These are phyloP conservation scores for Eupithecia abbreviata DNA, from an alignment of 2,888 invertebrate species.

Conservation along the genomic window DNA sequence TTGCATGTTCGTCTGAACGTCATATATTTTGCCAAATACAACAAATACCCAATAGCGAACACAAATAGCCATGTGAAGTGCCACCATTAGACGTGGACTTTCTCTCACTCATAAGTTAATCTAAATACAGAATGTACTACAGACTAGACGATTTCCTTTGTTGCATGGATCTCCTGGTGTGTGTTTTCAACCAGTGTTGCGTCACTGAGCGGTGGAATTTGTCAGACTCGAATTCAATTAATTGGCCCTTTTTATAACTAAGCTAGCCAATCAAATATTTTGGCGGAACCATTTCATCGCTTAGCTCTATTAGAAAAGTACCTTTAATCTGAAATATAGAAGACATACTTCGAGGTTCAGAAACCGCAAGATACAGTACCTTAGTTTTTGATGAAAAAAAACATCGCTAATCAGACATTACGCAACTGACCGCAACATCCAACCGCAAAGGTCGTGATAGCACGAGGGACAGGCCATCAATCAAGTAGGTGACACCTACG, in stretches of 20 bases:
- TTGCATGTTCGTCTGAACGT: no score
- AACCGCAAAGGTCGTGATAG: constrained; percentile 45
- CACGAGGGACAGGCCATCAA: constrained; percentile 30
- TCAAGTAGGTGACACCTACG: constrained; percentile 32
- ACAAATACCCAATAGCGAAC: no score
- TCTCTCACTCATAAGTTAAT: neutral
- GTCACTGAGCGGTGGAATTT: neutral
- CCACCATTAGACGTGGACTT: neutral
- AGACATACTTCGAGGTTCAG: neutral
- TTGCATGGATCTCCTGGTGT: neutral
- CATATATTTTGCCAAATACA: no score
- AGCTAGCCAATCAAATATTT: neutral
- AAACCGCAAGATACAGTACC: neutral
- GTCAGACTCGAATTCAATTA: neutral
- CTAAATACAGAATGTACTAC: neutral
- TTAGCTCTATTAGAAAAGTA: neutral
- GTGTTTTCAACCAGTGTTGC: neutral
- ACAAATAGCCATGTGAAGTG: no score
- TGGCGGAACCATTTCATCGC: neutral
- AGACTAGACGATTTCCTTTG: neutral
- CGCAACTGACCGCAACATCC: constrained; percentile 36
- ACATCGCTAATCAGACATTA: constrained; percentile 10
- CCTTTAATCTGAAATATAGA: neutral
- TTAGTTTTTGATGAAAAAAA: neutral
- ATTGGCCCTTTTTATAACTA: neutral